phyloP scores from a whole-genome alignment of 2,113 vertebrate species.

The Rhinopithecus roxellana region DNA sequence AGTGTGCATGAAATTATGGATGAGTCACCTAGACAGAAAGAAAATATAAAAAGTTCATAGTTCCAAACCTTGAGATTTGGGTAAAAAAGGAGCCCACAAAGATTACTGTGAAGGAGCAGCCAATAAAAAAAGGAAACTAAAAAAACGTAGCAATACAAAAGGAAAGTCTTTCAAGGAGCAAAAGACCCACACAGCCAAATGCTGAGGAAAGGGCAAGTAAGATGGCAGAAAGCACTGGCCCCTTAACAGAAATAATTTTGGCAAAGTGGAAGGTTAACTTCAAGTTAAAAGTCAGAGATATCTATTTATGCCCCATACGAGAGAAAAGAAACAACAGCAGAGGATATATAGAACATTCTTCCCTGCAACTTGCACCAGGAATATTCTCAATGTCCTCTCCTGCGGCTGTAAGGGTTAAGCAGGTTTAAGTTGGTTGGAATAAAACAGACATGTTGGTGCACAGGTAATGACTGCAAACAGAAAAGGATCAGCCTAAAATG shows the following conservation, averaged over 20 bases:
- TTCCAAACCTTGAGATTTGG: not conserved
- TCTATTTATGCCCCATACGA: not conserved
- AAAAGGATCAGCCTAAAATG: not conserved
- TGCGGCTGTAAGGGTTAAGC: not conserved
- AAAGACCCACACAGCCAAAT: not conserved
- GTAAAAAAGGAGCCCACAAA: not conserved
- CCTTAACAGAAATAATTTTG: not conserved
- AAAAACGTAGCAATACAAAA: not conserved
- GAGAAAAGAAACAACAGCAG: not conserved
- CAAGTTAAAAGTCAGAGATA: not conserved
- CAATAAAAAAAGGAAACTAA: not conserved
- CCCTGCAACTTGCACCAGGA: not conserved
- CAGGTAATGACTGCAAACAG: not conserved
- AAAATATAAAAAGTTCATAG: not conserved
- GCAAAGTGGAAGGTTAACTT: not conserved
- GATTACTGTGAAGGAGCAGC: not conserved
- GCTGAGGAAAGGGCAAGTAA: not conserved
- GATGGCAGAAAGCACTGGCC: not conserved
- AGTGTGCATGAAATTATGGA: not conserved
- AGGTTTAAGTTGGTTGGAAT: not conserved
- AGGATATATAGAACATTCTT: not conserved
- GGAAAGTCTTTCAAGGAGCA: not conserved
- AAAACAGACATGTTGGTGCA: not conserved
- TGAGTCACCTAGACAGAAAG: not conserved
- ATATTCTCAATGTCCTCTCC: not conserved